Base-by-base conservation (phyloP, 2,888 invertebrate species). In the Drosophila rellima region DNA sequence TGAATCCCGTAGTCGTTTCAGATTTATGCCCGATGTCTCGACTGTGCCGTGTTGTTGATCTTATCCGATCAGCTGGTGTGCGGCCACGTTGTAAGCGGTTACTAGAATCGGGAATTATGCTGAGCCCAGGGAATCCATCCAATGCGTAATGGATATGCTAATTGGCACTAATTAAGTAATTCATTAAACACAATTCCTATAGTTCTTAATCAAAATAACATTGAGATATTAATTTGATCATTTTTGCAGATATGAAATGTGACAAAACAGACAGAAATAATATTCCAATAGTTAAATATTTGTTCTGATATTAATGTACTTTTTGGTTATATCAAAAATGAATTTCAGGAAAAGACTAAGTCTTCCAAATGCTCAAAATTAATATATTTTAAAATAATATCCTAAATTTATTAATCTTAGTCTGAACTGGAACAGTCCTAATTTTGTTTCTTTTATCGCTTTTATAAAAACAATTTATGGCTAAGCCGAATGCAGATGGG, bases 91-190 rank as follows among this genome's bases (percentile, higher is more conserved):
- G 48, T 64, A 37, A 23, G 52, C 15, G 55, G 54, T 62, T 51
- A 31, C 37, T 56, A 51, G 23, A 67, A 55, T 31, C 42, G 47
- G 29, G 51, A 45, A 31, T 33, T 65, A 56, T 50, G 57, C 56
- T 13, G 33, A 15, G 18, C 18, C 18, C 26, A 29, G 15, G 15
- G 37, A 23, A 10, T 17, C 54, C 17, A 23, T 44, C 11, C 13
- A 23, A 45, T 50, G 56, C 48, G 50, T 66, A 48, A 18, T 55
- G 56, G 57, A 88, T 17, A 89, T 89, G 85, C 70, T 89, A 87
- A 90, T 90, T 83, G 81, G 80, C 65, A 73, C 78, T 89, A 90
- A 89, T 90, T 86, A 82, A 88, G 84, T 80, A 88, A 90, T 87
- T 90, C 62, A 65, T 69, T 56, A 50, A 23, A 39, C 45, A 40